Evolutionary conservation across 2,113 vertebrate genomes (phyloP), one percentile per base, ranked within the genome.

Genomic region (Saccopteryx bilineata): DNA sequence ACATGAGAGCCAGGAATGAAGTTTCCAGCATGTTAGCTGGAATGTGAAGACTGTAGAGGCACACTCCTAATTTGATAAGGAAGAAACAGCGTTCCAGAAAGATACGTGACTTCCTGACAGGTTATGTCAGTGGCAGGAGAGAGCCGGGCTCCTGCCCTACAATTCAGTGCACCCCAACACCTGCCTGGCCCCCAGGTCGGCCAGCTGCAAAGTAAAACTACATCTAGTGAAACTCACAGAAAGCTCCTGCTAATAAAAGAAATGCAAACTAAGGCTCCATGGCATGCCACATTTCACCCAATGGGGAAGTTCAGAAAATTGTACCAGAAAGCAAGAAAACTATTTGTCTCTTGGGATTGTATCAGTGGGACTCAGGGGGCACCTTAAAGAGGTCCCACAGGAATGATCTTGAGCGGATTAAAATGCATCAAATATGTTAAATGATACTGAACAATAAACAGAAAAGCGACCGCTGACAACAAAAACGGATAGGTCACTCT

Each of bases 61-160:
- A 72, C 5, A 2, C 9, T 1, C 14, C 24, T 23, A 33, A 9
- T 19, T 39, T 84, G 52, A 46, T 63, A 74, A 88, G 56, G 33
- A 95, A 61, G 58, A 83, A 86, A 65, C 9, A 10, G 66, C 86
- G 75, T 92, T 48, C 39, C 17, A 50, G 80, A 48, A 84, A 92
- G 63, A 60, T 48, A 65, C 21, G 21, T 54, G 82, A 60, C 23
- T 54, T 33, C 19, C 69, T 91, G 33, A 17, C 9, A 26, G 48
- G 52, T 58, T 60, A 31, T 11, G 12, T 8, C 85, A 63, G 11
- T 9, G 63, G 63, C n/a, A 46, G 61, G 50, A 61, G 31, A 48
- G 54, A 46, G 31, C 1, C 21, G 56, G 18, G 5, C 31, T 63
- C n/a, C 75, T 68, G 78, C 65, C 58, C n/a, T 58, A 61, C 5